Base-by-base conservation (phyloP, 1,140 invertebrate genomes). In the Holcopasites calliopsidis region DNA sequence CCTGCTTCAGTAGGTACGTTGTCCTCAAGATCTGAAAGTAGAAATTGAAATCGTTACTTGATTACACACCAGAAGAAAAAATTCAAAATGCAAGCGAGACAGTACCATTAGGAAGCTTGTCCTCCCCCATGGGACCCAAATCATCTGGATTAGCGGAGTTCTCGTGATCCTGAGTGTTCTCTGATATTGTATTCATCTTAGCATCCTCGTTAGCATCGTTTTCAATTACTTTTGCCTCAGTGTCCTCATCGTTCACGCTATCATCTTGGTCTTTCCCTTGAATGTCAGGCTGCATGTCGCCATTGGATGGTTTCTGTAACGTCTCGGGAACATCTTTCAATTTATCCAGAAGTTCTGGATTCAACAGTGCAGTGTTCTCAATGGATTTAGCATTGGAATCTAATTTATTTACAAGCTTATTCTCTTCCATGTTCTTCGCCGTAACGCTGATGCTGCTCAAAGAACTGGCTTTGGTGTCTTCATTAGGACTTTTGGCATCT, bases 91-190 rank as follows among this genome's bases (percentile, higher is more conserved):
- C 23, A 5, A 33, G 4, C 23, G 35, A 21, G 52, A 28, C 23
- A 31, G 18, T 82, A 80, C 79, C 79, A 49, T 66, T 42, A 18
- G 42, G 1, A 7, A n/a, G 23, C 40, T 54, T 28, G 0, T 57
- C 42, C 13, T 49, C 47, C 13, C 31, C 31, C 8, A 6, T 0
- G 5, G 38, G 52, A 21, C 21, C 28, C 21, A 42, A 68, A 6
- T 76, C 71, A 7, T 66, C 50, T 35, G 23, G 33, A 62, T 62
- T 76, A 23, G 0, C 16, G 33, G 26, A 33, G 54, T 66, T 52
- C 16, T 79, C 66, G 33, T 60, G 52, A 13, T 82, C 64, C n/a
- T 84, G 54, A 0, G 79, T 85, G 21, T 85, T 79, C 55, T 84
- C 71, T 26, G 72, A 82, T 57, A 75, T 18, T 49, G 82, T 85